Evolutionary conservation across 2,113 vertebrate genomes (phyloP), one percentile per base, ranked within the genome.

Genomic region (Cavia aperea): DNA sequence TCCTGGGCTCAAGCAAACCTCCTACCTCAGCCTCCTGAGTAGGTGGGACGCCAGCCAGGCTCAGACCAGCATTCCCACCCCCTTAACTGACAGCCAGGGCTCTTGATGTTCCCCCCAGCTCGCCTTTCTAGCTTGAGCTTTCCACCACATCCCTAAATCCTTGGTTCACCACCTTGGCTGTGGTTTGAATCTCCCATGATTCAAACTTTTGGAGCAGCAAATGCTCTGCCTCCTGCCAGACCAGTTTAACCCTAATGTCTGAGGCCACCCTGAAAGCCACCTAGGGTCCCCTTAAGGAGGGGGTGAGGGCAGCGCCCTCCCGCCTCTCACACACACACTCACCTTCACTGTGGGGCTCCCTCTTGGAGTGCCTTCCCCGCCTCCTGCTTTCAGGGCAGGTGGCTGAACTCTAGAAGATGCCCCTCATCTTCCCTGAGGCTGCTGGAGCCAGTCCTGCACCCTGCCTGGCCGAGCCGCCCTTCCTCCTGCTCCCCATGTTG

Each of bases 11-110:
- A 63, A 39, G 36, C 33, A 36, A 26, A 43, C 11, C 31, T 39
- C 4, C 26, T 24, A 19, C 18, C 65, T 72, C 24, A 81, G 36
- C 43, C 43, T 54, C 63, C 33, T 2, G 2, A 39, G 24, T 15
- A 49, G 63, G 73, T 77, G 56, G 21, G 39, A 33, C 13, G 33
- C 13, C 9, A 16, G 49, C 13, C 9, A 16, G 49, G 65, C 5
- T 1, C 36, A 26, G 13, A 3, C 14, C 43, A 51, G 31, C 5
- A 26, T 31, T 36, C 29, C 58, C 2, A 3, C 1, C 16, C 33
- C 29, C 58, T 43, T 65, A 11, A 9, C 54, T 56, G 36, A 24
- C 8, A 68, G 24, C 26, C 12, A 13, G 66, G 65, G 70, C 2
- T 9, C 65, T 16, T 70, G 60, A 26, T 18, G 3, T 36, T 81